Evolutionary conservation across 2,113 vertebrate species (phyloP).

Genomic region (Malaclemys terrapin): DNA sequence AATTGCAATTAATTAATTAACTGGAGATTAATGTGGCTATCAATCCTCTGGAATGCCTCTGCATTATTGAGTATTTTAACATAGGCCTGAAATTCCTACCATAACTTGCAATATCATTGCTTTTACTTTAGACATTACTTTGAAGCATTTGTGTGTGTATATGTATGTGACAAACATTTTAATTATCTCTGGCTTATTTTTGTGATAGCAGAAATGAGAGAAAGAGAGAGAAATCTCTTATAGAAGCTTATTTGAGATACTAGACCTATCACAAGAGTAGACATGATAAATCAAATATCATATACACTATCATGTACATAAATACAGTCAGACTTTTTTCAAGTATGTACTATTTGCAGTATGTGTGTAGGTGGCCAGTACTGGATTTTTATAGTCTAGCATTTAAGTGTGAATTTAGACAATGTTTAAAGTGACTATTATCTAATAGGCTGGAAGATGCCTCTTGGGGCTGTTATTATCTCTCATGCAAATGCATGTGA

Average conservation of each 20-base stretch:
- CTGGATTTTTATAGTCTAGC: slow-evolving; percentile 54
- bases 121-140: not conserved
- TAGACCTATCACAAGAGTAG: slow-evolving; percentile 10
- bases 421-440: slow-evolving; percentile 52
- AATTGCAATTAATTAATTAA: slow-evolving; percentile 33
- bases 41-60: not conserved
- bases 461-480: slow-evolving; percentile 60
- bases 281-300: slow-evolving; percentile 41
- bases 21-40: not conserved
- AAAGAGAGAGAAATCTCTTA: not conserved
- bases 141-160: rapidly evolving
- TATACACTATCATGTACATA: slow-evolving; percentile 12
- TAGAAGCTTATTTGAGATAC: not conserved
- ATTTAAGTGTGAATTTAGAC: slow-evolving; percentile 33
- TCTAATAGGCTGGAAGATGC: slow-evolving; percentile 69
- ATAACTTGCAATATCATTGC: not conserved
- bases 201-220: not conserved
- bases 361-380: not conserved
- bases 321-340: slow-evolving; percentile 47
- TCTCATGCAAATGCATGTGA: slow-evolving; percentile 52
- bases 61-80: slow-evolving; percentile 26
- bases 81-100: not conserved
- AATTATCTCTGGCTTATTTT: not conserved
- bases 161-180: not conserved
- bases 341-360: not conserved